These are phyloP conservation scores for Malachius bipustulatus DNA, from an alignment of 2,888 invertebrate species.

Conservation along the genomic window DNA sequence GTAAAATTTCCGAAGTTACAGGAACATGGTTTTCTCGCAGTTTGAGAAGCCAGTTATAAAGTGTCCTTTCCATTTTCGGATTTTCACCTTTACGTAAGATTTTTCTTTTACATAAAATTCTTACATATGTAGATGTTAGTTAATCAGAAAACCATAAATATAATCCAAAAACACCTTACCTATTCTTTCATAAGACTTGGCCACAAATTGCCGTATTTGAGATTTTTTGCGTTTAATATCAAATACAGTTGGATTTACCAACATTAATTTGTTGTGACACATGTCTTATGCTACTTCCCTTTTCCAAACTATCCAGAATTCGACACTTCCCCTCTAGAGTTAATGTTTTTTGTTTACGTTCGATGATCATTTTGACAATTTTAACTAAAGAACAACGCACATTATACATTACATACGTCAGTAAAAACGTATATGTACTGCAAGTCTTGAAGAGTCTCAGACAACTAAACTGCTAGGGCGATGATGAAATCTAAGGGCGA, in stretches of 20 bases:
- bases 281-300: constrained; percentile 8
- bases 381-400: too few species aligned
- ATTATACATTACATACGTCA: too few species aligned
- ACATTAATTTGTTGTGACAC: constrained; percentile 7
- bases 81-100: constrained; percentile 14
- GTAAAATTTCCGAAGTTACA: constrained; percentile 16
- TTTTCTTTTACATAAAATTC: constrained; percentile 11
- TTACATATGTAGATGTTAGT: constrained; percentile 5
- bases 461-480: too few species aligned
- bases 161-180: constrained; percentile 4
- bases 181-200: constrained; percentile 6
- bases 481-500: too few species aligned
- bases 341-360: constrained; percentile 9
- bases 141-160: constrained; percentile 6
- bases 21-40: constrained; percentile 14
- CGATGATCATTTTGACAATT: constrained; percentile 6
- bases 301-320: constrained; percentile 9
- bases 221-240: constrained; percentile 7
- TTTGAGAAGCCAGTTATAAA: constrained; percentile 17
- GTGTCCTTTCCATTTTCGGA: constrained; percentile 14
- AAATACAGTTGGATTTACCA: constrained; percentile 7
- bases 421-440: too few species aligned
- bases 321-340: constrained; percentile 8
- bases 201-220: constrained; percentile 8
- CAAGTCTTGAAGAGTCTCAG: too few species aligned